phyloP scores from a whole-genome alignment of 2,113 vertebrate species.

The Myotis davidii region DNA sequence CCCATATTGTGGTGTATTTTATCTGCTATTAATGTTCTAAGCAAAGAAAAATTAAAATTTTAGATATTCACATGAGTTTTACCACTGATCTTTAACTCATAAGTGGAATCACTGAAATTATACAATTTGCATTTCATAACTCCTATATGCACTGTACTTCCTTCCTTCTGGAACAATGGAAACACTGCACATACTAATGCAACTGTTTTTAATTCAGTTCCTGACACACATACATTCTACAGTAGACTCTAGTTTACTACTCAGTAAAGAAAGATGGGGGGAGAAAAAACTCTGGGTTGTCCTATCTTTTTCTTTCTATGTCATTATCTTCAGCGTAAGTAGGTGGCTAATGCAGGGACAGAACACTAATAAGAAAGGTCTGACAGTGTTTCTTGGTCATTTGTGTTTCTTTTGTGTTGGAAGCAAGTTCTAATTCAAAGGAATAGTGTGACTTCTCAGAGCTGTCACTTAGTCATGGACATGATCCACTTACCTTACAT shows the following conservation, averaged over 20 bases:
- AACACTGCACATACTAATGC: not conserved
- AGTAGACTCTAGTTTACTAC: not conserved
- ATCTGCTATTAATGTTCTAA: conserved; percentile 10
- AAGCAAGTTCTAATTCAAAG: not conserved
- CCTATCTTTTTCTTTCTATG: not conserved
- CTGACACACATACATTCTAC: not conserved
- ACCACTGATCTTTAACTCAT: not conserved
- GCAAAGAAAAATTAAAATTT: not conserved
- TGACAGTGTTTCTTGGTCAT: not conserved
- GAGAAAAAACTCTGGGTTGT: not conserved
- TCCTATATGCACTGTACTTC: not conserved
- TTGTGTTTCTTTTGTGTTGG: not conserved
- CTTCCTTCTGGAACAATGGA: not conserved
- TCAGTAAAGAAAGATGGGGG: not conserved
- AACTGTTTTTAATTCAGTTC: not conserved
- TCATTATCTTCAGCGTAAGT: not conserved
- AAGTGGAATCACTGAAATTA: not conserved
- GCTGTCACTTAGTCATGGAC: not conserved
- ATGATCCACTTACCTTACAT: not conserved
- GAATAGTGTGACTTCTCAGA: not conserved
- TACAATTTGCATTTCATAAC: not conserved
- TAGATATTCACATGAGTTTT: not conserved
- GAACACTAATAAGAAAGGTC: not conserved
- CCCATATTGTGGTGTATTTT: not conserved
- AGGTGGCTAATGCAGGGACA: not conserved